phyloP scores from a whole-genome alignment of 2,113 vertebrate species.

The Micromys minutus region DNA sequence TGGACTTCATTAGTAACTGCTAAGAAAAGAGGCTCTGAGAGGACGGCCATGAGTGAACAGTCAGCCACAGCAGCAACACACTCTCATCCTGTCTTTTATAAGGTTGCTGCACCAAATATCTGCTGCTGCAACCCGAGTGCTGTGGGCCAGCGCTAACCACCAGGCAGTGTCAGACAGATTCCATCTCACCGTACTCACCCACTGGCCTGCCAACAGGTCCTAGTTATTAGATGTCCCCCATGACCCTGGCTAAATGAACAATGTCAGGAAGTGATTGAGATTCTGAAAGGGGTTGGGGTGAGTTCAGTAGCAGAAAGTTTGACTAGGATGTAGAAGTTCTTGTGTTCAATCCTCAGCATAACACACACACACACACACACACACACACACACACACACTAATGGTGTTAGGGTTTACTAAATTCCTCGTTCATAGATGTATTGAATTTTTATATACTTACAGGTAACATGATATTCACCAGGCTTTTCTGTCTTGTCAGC shows the following conservation, averaged over 20 bases:
- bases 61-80: not conserved
- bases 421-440: too few relatives aligned
- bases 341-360: not conserved
- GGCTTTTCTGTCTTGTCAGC: not conserved
- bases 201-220: not conserved
- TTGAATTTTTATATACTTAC: constrained; percentile 51
- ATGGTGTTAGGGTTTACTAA: not conserved
- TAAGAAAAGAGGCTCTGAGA: not conserved
- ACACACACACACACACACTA: not conserved
- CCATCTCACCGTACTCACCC: not conserved
- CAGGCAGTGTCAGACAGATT: not conserved
- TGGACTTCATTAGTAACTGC: not conserved
- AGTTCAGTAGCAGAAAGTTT: not conserved
- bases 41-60: not conserved
- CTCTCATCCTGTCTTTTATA: not conserved
- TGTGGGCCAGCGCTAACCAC: not conserved
- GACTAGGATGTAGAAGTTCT: not conserved
- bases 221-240: too few relatives aligned
- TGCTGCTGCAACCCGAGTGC: not conserved
- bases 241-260: not conserved
- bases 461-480: rapidly evolving
- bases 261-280: not conserved
- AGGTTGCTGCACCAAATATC: not conserved
- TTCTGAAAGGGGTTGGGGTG: not conserved
- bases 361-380: not conserved